These are phyloP conservation scores for Phengaris alcon DNA, from an alignment of 2,888 invertebrate genomes.

Conservation along the genomic window DNA sequence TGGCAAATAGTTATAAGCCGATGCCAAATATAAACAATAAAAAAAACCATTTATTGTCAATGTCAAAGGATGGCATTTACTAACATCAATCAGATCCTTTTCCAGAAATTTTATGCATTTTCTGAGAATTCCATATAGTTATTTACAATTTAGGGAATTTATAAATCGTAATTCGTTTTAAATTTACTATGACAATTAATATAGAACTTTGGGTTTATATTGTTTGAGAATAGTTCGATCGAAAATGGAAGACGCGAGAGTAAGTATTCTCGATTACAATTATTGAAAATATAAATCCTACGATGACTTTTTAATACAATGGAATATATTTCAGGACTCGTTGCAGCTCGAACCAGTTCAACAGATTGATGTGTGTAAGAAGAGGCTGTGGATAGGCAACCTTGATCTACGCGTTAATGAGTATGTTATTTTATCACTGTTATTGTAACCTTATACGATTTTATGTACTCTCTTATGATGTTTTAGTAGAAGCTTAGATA, in stretches of 20 bases:
- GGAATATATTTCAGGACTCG: conserved; percentile 57
- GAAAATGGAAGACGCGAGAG: conserved; percentile 57
- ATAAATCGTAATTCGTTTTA: background rate
- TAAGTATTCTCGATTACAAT: conserved; percentile 39
- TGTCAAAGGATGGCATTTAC: too few relatives aligned
- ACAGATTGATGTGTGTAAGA: conserved; percentile 79
- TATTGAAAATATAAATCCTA: background rate
- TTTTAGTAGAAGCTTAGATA: too few relatives aligned
- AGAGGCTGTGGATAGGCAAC: conserved; percentile 95
- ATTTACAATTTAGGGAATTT: background rate
- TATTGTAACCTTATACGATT: background rate
- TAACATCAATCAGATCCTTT: background rate
- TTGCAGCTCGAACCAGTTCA: conserved; percentile 78
- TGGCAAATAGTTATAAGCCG: too few relatives aligned
- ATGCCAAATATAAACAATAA: too few relatives aligned
- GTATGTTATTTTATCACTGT: conserved; percentile 82
- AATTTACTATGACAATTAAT: background rate
- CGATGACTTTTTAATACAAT: background rate
- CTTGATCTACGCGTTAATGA: conserved; percentile 94
- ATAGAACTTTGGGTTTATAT: background rate
- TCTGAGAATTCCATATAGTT: background rate
- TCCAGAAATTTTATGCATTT: background rate
- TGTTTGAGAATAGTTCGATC: background rate
- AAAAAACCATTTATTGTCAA: too few relatives aligned
- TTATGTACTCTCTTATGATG: background rate